Base-by-base conservation (phyloP, 2,113 vertebrate genomes). In the Semicossyphus pulcher region DNA sequence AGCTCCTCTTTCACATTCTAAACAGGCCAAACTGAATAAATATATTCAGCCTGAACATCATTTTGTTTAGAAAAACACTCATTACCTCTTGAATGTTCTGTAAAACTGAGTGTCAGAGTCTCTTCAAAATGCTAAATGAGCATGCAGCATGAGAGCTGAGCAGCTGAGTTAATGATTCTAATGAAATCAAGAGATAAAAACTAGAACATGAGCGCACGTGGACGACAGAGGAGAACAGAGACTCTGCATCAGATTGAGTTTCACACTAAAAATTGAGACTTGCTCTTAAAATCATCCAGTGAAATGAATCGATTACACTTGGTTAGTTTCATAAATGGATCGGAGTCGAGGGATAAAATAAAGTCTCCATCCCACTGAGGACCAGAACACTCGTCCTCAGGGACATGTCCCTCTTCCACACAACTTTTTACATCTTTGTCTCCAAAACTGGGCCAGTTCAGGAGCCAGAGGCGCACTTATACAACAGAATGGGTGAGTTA, bases 321-420 rank as follows among this genome's bases (percentile, higher is more conserved):
- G 57, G 52, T 56, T 61, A 3, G 58, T 72, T 82, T 76, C 23
- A 68, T 42, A 73, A 84, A 79, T 72, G 53, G 67, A 73, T 67
- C 49, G 49, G 44, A 60, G 45, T 47, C 2, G 14, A 18, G 63
- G 63, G 72, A 63, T 70, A 59, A 71, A 26, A 36, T 54, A 64
- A 29, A 34, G 26, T 21, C 36, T 60, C 39, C 18, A 23, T 63
- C 61, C 73, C 76, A 34, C 41, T 20, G 34, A 42, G 60, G 63
- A 49, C 20, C 12, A 3, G 3, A 10, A 42, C 36, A 53, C 18
- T 14, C 28, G 1, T 39, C 85, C 63, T 62, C 1, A 8, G 72
- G 60, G 78, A 77, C 34, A 5, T 5, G 39, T 23, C 21, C 26
- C 31, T 31, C 28, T 84, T 79, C 52, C 14, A 49, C 39, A 56